These are phyloP conservation scores for Neopipo cinnamomea DNA, from an alignment of 2,113 vertebrate genomes.

Conservation along the genomic window DNA sequence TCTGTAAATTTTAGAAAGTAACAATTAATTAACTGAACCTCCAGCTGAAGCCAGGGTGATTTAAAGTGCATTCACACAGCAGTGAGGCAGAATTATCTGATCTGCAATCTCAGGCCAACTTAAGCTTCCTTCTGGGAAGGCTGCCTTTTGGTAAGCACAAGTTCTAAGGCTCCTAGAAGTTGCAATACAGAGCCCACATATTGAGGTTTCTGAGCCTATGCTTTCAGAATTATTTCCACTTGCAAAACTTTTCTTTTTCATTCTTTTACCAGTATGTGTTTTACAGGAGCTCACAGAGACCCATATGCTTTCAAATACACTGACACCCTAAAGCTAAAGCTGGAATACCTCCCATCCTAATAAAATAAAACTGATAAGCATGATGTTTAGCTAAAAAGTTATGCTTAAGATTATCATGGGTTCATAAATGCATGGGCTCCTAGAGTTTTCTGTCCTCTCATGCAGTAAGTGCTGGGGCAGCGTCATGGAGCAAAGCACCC, in stretches of 20 bases:
- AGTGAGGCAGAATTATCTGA: background rate
- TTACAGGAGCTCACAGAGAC: background rate
- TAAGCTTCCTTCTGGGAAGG: background rate
- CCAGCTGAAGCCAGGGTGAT: background rate
- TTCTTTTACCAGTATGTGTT: background rate
- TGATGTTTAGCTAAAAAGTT: background rate
- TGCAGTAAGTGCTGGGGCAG: rapidly evolving
- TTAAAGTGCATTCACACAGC: background rate
- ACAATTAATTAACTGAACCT: background rate
- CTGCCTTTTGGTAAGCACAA: background rate
- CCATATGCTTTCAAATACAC: background rate
- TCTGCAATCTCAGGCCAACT: background rate
- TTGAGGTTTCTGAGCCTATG: background rate
- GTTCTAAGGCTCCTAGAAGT: background rate
- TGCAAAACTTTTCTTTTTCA: background rate
- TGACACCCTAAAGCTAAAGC: background rate
- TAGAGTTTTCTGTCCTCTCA: background rate
- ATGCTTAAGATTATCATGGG: background rate
- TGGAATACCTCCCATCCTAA: background rate
- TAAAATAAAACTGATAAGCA: background rate
- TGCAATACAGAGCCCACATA: background rate
- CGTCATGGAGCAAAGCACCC: rapidly evolving
- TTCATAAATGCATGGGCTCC: background rate
- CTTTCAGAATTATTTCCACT: background rate
- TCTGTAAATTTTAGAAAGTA: background rate